Percentiles rank a stretch among this genome's conserved stretches.
Evolutionary conservation across 1,140 invertebrate species (phyloP).

Genomic region (Brachystomella parvula): DNA sequence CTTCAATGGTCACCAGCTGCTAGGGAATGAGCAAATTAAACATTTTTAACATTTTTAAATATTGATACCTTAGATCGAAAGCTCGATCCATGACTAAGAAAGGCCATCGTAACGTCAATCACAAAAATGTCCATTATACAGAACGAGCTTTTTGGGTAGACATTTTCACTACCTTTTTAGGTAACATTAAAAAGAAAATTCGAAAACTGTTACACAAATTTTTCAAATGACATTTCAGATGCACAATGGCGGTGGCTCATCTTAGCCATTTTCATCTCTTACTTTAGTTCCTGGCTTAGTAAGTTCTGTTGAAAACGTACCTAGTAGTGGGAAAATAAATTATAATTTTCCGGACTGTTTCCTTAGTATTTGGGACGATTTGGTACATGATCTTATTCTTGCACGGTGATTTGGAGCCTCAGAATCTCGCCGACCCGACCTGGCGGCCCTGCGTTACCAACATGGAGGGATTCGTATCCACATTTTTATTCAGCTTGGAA

Average conservation of each 20-base stretch:
- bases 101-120: neutral
- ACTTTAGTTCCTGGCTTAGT: slow-evolving; percentile 18
- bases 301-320: neutral
- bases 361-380: slow-evolving; percentile 5
- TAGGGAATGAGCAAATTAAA: neutral
- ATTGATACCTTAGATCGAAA: neutral
- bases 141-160: slow-evolving; percentile 11
- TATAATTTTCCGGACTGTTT: neutral
- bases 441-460: slow-evolving; percentile 17
- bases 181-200: too few species aligned
- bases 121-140: neutral
- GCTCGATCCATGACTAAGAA: slow-evolving; percentile 5
- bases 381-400: slow-evolving; percentile 20
- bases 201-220: too few species aligned
- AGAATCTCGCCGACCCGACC: neutral
- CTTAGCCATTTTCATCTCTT: slow-evolving; percentile 10
- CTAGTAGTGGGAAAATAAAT: neutral
- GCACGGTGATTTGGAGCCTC: slow-evolving; percentile 15
- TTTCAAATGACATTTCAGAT: too few species aligned
- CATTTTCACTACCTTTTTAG: slow-evolving; percentile 25
- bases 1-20: neutral
- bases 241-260: slow-evolving; percentile 22
- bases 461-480: slow-evolving; percentile 13
- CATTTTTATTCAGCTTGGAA: slow-evolving; percentile 27
- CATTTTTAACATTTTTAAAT: neutral